Evolutionary conservation across 2,888 invertebrate species (phyloP), one percentile per base, ranked within the genome.

Genomic region (Eulithis prunata): DNA sequence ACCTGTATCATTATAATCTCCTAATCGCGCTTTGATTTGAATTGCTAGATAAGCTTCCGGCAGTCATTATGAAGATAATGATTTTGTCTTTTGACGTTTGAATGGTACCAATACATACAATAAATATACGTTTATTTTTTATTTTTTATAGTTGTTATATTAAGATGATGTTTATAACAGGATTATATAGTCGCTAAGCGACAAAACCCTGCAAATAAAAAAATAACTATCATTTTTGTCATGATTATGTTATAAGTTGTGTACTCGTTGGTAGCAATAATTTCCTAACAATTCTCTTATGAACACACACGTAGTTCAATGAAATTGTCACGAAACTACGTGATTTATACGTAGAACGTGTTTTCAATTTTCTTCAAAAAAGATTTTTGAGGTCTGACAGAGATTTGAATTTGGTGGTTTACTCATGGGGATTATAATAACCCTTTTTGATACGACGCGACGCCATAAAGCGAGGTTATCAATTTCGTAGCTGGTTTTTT

Each of bases 231-330:
- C 28, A 14, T 13, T 28, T 10, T 28, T 46, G 38, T 36, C n/a
- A 57, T 49, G 47, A 57, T 51, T 58, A 58, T 41, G 12, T 38
- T 21, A 58, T 51, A 28, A 49, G 41, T 41, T 59, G 51, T 43
- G 41, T n/a, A n/a, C 21, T 21, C 7, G 41, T 41, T 38, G n/a
- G n/a, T 28, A 52, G 28, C n/a, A 52, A 59, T 52, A 41, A 49
- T 41, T 13, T 43, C n/a, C 21, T 41, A 41, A 41, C 13, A 14
- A 51, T 52, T 43, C 28, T 52, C 5, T 10, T 4, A 46, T 47
- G 21, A 21, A 21, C 21, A 21, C 2, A 2, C 21, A 21, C 21
- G 21, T 21, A 21, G 21, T 21, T 21, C 21, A 1, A 21, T 21
- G 21, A 21, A 21, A 21, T 21, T 21, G 21, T 21, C 21, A 21